Evolutionary conservation across 2,888 invertebrate genomes (phyloP), one percentile per base, ranked within the genome.

Genomic region (Bruchidius siliquastri): DNA sequence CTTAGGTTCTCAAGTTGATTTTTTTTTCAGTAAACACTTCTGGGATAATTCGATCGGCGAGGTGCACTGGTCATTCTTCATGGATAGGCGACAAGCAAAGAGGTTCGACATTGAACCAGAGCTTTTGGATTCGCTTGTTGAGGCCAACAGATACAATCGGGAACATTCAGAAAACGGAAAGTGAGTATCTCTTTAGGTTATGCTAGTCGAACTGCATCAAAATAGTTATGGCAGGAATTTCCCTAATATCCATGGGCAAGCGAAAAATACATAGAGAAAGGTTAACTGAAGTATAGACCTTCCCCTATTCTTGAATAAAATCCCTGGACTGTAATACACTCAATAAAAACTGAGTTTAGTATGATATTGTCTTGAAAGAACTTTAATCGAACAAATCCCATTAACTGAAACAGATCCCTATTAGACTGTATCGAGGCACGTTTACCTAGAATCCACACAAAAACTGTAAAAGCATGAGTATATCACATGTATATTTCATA

Each of bases 51-150:
- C 81, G 22, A 79, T 81, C 77, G 49, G 80, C 70, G 79, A 81
- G 74, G 75, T 88, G 72, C 85, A 85, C 68, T 93, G 92, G 92
- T 85, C 88, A 72, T 86, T 89, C 13, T 90, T 92, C 76, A 80
- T 82, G 32, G 84, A 88, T 70, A 82, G 80, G 13, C 85, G 87
- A 2, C 84, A 89, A 2, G 87, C 88, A 4, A 79, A 84, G 2
- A 83, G 85, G 18, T 92, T 91, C 80, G 87, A 88, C 77, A 83
- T 90, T 4, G 83, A 84, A 71, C 18, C 68, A 13, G 70, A 69
- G 10, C 69, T 75, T 10, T 22, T 79, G 67, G 71, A 71, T n/a
- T 32, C 21, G 0, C 69, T 72, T 20, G 69, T 75, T 26, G 74
- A 75, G 21, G 0, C 71, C 20, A 75, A 73, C 22, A 66, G 66